phyloP scores from a whole-genome alignment of 1,140 invertebrate species.

The Saccostrea glomerata region DNA sequence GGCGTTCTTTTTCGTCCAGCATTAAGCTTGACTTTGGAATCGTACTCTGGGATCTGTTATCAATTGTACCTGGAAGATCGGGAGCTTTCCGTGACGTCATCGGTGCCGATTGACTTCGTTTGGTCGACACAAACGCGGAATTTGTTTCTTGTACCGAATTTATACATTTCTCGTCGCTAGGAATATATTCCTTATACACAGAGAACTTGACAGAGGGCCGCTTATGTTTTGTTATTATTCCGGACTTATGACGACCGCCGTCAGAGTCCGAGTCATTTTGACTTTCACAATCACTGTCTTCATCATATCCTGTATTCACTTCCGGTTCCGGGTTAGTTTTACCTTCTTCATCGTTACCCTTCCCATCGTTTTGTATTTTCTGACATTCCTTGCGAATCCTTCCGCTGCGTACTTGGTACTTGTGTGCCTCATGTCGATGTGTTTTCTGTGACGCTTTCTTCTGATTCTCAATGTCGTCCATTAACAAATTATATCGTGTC shows the following conservation, averaged over 20 bases:
- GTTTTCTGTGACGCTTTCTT: conserved; percentile 48
- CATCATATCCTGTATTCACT: conserved; percentile 6
- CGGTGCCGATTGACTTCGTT: conserved; percentile 49
- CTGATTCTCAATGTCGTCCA: conserved; percentile 59
- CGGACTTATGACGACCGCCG: not conserved
- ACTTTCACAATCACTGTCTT: conserved; percentile 5
- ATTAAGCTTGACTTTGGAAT: not conserved
- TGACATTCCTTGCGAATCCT: conserved; percentile 16
- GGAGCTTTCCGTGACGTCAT: not conserved
- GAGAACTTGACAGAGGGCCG: conserved; percentile 55
- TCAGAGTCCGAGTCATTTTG: conserved; percentile 31
- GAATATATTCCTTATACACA: conserved; percentile 45
- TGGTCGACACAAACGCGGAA: not conserved
- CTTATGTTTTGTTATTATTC: conserved; percentile 51
- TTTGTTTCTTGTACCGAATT: not conserved
- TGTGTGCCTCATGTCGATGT: conserved; percentile 51
- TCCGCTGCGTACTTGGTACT: conserved; percentile 39
- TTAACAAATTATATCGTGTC: conserved; percentile 52
- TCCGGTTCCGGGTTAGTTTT: conserved; percentile 31
- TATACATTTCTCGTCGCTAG: not conserved
- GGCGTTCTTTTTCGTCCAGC: not conserved
- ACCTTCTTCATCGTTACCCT: conserved; percentile 17
- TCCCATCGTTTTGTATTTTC: not conserved
- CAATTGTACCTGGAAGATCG: not conserved
- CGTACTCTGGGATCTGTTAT: conserved; percentile 46